Evolutionary conservation across 1,140 invertebrate species (phyloP), one percentile per base, ranked within the genome.

Genomic region (Meteorus sp.): DNA sequence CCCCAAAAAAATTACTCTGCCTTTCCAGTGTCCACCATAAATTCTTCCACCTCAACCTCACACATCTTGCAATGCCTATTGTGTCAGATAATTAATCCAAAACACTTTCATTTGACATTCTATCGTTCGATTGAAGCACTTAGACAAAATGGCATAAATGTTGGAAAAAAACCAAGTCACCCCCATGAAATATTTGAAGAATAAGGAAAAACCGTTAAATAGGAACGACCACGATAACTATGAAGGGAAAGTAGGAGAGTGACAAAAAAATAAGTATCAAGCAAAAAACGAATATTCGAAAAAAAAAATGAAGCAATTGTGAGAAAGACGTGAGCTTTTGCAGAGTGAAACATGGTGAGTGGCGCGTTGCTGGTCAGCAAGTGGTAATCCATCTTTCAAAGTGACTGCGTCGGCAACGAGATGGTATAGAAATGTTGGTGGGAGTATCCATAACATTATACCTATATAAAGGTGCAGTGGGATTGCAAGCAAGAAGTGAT

Each of bases 281-380:
- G 15, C 7, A 11, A 56, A 33, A 47, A 22, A 20, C 9, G 17
- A 35, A 8, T n/a, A 41, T 31, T n/a, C n/a, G n/a, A n/a, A n/a
- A n/a, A n/a, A n/a, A n/a, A n/a, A n/a, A n/a, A n/a, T n/a, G n/a
- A n/a, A n/a, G n/a, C n/a, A n/a, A n/a, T n/a, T n/a, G n/a, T n/a
- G n/a, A 58, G 27, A 58, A 51, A 58, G 44, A 41, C 31, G 37
- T 59, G 37, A 37, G 37, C 37, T 35, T 51, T 37, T 48, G n/a
- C 45, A 57, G 33, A 15, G 27, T 59, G 37, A 59, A 59, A 52
- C 48, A 51, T 52, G 48, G 39, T 52, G 25, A 52, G 56, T 44
- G n/a, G 37, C 48, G 41, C 35, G 37, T 59, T 59, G 11, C 48
- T 52, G 56, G 56, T 59, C 56, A 59, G 56, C 47, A 7, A 59